Evolutionary conservation across 1,140 invertebrate genomes (phyloP), one percentile per base, ranked within the genome.

Genomic region (Eubasilissa regina): DNA sequence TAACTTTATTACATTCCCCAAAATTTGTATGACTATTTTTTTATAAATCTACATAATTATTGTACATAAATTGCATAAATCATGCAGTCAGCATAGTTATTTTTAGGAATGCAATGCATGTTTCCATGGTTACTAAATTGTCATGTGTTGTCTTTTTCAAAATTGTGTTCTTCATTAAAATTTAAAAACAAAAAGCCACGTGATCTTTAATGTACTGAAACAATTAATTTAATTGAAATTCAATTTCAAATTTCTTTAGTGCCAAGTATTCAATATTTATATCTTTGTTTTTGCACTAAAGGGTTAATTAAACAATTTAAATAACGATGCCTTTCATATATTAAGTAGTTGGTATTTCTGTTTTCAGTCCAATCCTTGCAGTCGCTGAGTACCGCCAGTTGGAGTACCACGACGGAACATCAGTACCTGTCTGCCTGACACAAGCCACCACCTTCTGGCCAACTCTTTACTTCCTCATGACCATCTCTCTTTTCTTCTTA

Each of bases 401-500:
- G 10, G 87, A 86, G 47, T 88, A 90, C 82, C 87, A 87, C 81
- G 90, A 91, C 78, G 91, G 89, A 21, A 86, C 87, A 15, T 79
- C 87, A 43, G 90, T 92, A 80, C 87, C 91, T 17, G 87, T 87
- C 77, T 96, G 95, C 85, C 87, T 93, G 55, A 95, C 93, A 4
- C 88, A 92, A 84, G 92, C 92, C 8, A 90, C 92, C 85, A 90
- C 90, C 51, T 87, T 91, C 84, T 94, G 93, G 92, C 91, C 93
- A 35, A 90, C 92, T 51, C 85, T 92, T 25, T 97, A 95, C 90
- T 94, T 95, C 87, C 85, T 94, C 17, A 88, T 92, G 81, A 92
- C 92, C 83, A 93, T 94, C 70, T 90, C 92, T 70, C 85, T 94
- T 51, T 95, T 97, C 85, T 97, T 96, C 87, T 85, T 95, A 64